Evolutionary conservation across 1,140 invertebrate genomes (phyloP).

Genomic region (Saccostrea cuccullata): DNA sequence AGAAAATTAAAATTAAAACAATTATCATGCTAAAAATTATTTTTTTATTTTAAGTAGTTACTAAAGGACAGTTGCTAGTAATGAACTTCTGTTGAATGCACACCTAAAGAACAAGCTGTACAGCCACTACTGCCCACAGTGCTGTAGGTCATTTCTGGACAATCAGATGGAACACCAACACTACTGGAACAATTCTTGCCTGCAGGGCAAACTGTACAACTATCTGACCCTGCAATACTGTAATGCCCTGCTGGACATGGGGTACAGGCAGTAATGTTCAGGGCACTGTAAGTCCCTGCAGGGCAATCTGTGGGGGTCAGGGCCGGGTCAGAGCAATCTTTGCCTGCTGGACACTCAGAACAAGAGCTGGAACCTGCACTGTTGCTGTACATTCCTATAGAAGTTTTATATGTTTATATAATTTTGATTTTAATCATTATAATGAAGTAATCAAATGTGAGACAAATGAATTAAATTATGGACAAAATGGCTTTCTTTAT

Average conservation of each 20-base stretch:
- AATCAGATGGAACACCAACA: slow-evolving; percentile 57
- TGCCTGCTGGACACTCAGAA: slow-evolving; percentile 66
- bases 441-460: no score
- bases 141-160: slow-evolving; percentile 66
- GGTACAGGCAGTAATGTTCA: slow-evolving; percentile 50
- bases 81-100: background rate
- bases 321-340: slow-evolving; percentile 58
- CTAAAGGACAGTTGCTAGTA: no score
- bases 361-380: slow-evolving; percentile 55
- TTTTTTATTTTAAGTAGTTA: no score
- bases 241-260: slow-evolving; percentile 58
- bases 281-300: slow-evolving; percentile 63
- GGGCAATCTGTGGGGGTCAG: slow-evolving; percentile 52
- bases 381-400: slow-evolving; percentile 44
- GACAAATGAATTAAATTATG: no score
- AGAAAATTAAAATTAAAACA: no score
- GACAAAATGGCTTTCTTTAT: no score
- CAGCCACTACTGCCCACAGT: slow-evolving; percentile 55
- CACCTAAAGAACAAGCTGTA: slow-evolving; percentile 62
- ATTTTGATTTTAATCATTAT: no score
- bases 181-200: slow-evolving; percentile 53
- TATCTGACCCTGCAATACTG: slow-evolving; percentile 45
- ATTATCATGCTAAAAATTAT: no score
- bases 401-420: background rate
- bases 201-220: slow-evolving; percentile 60